Evolutionary conservation across 2,797 vertebrate genomes (phyloP).

Genomic region (Neomorphus geoffroyi): DNA sequence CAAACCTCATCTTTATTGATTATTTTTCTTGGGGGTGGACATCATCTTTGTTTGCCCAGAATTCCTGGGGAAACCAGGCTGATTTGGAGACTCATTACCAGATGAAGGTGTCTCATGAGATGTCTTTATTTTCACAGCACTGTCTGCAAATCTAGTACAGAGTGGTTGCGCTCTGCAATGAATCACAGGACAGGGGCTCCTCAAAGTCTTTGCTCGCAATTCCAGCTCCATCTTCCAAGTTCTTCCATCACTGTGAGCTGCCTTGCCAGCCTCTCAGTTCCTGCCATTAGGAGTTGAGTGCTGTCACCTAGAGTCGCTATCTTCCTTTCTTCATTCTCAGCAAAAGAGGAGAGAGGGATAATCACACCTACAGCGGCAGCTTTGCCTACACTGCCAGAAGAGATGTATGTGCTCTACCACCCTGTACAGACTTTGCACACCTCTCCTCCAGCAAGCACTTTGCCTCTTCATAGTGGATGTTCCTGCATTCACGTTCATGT

Average conservation of each 20-base stretch:
- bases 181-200: not conserved
- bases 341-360: not conserved
- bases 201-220: not conserved
- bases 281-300: not conserved
- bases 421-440: not conserved
- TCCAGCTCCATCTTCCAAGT: not conserved
- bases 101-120: not conserved
- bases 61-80: not conserved
- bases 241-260: not conserved
- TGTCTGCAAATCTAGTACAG: not conserved
- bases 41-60: not conserved
- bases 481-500: not conserved
- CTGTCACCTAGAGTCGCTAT: not conserved
- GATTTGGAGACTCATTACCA: not conserved
- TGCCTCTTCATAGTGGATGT: not conserved
- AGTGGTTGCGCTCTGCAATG: not conserved
- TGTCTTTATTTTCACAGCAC: not conserved
- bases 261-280: not conserved
- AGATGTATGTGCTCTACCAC: not conserved
- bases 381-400: not conserved
- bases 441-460: not conserved
- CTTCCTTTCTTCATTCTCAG: not conserved
- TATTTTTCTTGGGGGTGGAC: not conserved
- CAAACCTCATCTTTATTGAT: not conserved
- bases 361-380: not conserved